These are phyloP conservation scores for Parasteatoda tepidariorum DNA, from an alignment of 1,140 invertebrate species.

Conservation along the genomic window DNA sequence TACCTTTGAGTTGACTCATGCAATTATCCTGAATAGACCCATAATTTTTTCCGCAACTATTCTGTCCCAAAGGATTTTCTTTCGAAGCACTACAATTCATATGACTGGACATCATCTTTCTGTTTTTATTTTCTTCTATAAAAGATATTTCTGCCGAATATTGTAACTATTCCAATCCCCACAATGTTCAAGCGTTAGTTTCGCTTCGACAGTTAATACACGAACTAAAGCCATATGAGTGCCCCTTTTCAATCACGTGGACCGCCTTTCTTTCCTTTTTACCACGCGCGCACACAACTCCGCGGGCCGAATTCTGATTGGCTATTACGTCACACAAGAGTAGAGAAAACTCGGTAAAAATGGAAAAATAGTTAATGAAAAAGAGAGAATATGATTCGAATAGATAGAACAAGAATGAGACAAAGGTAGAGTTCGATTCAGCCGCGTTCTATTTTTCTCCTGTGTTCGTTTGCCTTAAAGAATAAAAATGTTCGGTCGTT, in stretches of 20 bases:
- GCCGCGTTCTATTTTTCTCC: not conserved
- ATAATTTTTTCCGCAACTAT: conserved; percentile 15
- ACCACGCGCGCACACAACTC: conserved; percentile 33
- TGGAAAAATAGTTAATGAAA: not conserved
- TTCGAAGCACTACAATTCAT: not conserved
- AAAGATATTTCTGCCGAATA: not conserved
- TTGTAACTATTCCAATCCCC: not conserved
- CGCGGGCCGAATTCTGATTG: conserved; percentile 9
- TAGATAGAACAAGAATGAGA: not conserved
- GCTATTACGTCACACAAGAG: conserved; percentile 11
- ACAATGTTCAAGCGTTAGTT: not conserved
- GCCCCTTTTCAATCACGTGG: conserved; percentile 21
- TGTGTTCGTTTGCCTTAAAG: not conserved
- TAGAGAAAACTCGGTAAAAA: conserved; percentile 33
- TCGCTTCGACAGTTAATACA: conserved; percentile 38
- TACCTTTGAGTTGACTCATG: conserved; percentile 10
- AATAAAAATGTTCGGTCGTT: not conserved
- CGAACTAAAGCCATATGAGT: conserved; percentile 45
- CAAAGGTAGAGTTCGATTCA: conserved; percentile 14
- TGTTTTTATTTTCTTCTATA: not conserved
- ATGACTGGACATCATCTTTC: not conserved
- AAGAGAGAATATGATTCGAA: not conserved
- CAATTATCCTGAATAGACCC: conserved; percentile 17
- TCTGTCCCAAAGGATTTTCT: not conserved
- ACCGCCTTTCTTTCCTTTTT: conserved; percentile 6